Base-by-base conservation (phyloP, 2,797 vertebrate species). In the Lacerta agilis region DNA sequence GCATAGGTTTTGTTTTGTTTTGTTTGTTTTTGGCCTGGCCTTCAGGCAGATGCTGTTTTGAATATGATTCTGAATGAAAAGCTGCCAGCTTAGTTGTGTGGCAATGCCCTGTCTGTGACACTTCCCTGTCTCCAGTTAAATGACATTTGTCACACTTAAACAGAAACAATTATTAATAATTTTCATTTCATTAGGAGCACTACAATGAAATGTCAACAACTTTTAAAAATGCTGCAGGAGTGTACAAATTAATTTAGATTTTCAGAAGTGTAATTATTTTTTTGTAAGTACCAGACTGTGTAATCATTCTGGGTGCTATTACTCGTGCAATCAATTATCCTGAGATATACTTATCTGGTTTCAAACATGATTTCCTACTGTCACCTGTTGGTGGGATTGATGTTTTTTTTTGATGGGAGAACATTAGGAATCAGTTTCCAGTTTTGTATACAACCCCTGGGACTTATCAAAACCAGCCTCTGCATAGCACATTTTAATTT, bases 131-230 rank as follows among this genome's bases (percentile, higher is more conserved):
- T 91, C 92, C 92, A 92, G 91, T 93, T 94, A 95, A 95, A 92
- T 97, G 97, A 95, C 97, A 97, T 97, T 97, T 97, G 96, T 97
- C 96, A 97, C 90, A 90, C 94, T 97, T 92, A 96, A 97, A 95
- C 94, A 95, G 96, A 95, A 96, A 96, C 94, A 96, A 96, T 97
- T 97, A 97, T 96, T 97, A 96, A 96, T 96, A 96, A 97, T 97
- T 97, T 97, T 97, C 95, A 95, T 96, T 97, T 97, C 97, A 94
- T 97, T 96, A 97, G 96, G 94, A 95, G 92, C 95, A 95, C 96
- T 97, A 97, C 95, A 97, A 97, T 95, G 93, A 97, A 97, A 97
- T 97, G 97, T 97, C 97, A 97, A 97, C 95, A 97, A 94, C 95
- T 95, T 95, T 89, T 92, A 87, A 96, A 96, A 97, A 96, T 96